phyloP scores from a whole-genome alignment of 2,888 invertebrate genomes.

The Drosophila leonis region DNA sequence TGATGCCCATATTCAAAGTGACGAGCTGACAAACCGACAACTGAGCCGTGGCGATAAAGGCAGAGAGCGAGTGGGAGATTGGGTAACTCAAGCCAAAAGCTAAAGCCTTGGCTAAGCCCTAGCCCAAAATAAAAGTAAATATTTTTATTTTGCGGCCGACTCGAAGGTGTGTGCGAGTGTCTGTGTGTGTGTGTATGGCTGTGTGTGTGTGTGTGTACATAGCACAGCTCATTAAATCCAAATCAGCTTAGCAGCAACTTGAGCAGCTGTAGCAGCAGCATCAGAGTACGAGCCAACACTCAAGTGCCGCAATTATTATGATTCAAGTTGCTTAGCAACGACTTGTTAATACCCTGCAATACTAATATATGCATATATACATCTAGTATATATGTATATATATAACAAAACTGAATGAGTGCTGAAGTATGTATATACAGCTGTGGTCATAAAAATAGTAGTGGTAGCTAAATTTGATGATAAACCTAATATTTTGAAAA shows the following conservation, averaged over 20 bases:
- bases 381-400: not conserved
- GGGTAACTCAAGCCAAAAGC: slow-evolving; percentile 3
- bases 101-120: slow-evolving; percentile 19
- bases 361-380: not conserved
- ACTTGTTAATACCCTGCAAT: slow-evolving; percentile 10
- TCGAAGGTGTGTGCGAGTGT: slow-evolving; percentile 29
- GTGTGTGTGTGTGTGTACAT: slow-evolving; percentile 32
- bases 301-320: slow-evolving; percentile 4
- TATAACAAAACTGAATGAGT: not conserved
- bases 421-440: not conserved
- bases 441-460: too few relatives aligned
- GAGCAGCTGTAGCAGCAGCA: slow-evolving; percentile 31
- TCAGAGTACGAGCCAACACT: slow-evolving; percentile 11
- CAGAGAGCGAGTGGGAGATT: not conserved
- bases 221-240: slow-evolving; percentile 76
- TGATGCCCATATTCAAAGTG: slow-evolving; percentile 53
- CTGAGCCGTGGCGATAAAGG: slow-evolving; percentile 52
- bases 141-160: slow-evolving; percentile 63
- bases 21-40: slow-evolving; percentile 44
- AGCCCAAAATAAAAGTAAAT: slow-evolving; percentile 51
- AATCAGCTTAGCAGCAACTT: slow-evolving; percentile 71
- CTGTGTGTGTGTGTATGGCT: not conserved
- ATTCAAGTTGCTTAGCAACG: slow-evolving; percentile 3
- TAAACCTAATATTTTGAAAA: too few relatives aligned
- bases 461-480: too few relatives aligned